Evolutionary conservation across 1,140 invertebrate species (phyloP), one percentile per base, ranked within the genome.

Genomic region (Drosophila guanche): DNA sequence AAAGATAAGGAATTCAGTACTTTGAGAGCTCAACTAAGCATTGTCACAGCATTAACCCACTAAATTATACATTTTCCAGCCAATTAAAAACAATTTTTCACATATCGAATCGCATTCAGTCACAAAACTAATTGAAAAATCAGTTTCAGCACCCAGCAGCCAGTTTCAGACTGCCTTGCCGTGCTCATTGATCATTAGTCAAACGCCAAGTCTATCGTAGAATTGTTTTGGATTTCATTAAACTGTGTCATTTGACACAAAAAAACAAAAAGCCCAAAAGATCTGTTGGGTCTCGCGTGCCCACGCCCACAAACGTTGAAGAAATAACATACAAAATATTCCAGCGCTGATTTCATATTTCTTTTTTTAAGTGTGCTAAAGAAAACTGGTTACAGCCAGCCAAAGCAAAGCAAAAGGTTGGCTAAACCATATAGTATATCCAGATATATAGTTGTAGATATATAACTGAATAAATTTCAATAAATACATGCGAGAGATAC

Each of bases 171-270:
- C 29, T 7, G 29, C 25, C 25, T 0, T 20, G 16, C 16, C 16
- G 16, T 27, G 25, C 25, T 25, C 53, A 37, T 52, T 43, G 29
- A 50, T 62, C 68, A 78, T 78, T 78, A 77, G 74, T 65, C 66
- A 77, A 77, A 53, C 33, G 42, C 42, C 43, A 53, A 48, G 54
- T 25, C 12, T 41, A 20, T 20, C 16, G 16, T 20, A 68, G 52
- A 52, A 45, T 52, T 53, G 58, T 56, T 41, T 65, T 53, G 56
- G 53, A 76, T 73, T 80, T 85, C 61, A 66, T 80, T 61, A 52
- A 76, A 76, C 86, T 85, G 76, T 85, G 80, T 85, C 81, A 85
- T 77, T 80, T 71, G 23, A 67, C 63, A 58, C 66, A 85, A 85
- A 60, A 71, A 54, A 84, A 27, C 75, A 70, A 60, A 54, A 33